Evolutionary conservation across 2,797 vertebrate species (phyloP).

Genomic region (Premnoplex brunnescens): DNA sequence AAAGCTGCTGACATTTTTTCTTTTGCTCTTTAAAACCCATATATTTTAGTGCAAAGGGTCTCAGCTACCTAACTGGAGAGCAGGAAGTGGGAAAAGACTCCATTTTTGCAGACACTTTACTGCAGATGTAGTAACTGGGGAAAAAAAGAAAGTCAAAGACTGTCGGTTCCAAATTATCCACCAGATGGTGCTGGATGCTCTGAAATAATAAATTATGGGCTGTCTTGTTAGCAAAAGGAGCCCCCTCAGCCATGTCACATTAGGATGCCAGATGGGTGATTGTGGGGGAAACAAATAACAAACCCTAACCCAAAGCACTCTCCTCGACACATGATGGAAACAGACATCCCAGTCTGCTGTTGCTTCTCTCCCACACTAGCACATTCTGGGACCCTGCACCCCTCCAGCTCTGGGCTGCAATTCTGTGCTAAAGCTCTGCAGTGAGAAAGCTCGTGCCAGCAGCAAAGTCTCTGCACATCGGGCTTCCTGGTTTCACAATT

Average conservation of each 20-base stretch:
- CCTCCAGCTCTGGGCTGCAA: not conserved
- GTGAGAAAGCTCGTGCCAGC: not conserved
- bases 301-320: not conserved
- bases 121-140: not conserved
- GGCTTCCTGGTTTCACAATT: not conserved
- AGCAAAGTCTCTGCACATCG: not conserved
- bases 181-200: constrained; percentile 51
- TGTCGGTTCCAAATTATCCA: not conserved
- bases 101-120: not conserved
- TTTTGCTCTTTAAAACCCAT: not conserved
- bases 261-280: not conserved
- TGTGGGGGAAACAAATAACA: rapidly evolving
- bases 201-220: not conserved
- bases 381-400: not conserved
- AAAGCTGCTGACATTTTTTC: not conserved
- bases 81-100: not conserved
- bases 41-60: not conserved
- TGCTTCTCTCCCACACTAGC: not conserved
- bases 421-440: not conserved
- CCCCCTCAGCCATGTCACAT: not conserved
- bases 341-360: not conserved
- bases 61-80: not conserved
- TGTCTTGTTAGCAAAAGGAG: rapidly evolving
- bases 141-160: rapidly evolving
- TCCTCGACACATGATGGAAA: not conserved